These are phyloP conservation scores for Protomyctophum bolini DNA, from an alignment of 2,113 vertebrate genomes.

Conservation along the genomic window DNA sequence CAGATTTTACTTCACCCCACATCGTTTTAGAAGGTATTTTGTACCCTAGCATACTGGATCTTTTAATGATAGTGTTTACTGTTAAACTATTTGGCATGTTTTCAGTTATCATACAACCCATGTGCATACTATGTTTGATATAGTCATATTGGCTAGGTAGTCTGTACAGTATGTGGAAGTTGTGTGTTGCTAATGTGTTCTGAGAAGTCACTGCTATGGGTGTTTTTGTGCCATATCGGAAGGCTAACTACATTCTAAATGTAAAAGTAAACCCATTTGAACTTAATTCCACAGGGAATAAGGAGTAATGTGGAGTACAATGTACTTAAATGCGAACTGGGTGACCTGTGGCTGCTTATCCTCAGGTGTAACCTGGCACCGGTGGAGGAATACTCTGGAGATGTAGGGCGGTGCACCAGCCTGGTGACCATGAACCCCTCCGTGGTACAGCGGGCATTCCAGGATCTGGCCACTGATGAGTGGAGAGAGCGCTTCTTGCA, in stretches of 20 bases:
- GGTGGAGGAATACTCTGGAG: slow-evolving; percentile 86
- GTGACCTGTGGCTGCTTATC: slow-evolving; percentile 1
- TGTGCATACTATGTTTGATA: background rate
- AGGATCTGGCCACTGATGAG: slow-evolving; percentile 88
- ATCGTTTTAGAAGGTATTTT: background rate
- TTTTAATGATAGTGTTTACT: background rate
- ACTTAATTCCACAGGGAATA: too few relatives aligned
- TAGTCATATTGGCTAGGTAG: background rate
- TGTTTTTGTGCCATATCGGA: background rate
- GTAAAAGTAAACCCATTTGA: too few relatives aligned
- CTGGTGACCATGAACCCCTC: slow-evolving; percentile 98
- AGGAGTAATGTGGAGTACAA: too few relatives aligned
- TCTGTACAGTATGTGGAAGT: background rate
- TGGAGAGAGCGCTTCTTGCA: slow-evolving; percentile 89
- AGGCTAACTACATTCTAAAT: too few relatives aligned
- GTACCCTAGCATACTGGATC: too few relatives aligned
- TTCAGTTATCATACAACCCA: background rate
- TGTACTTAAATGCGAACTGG: background rate
- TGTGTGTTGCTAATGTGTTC: background rate
- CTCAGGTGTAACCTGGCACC: slow-evolving; percentile 94
- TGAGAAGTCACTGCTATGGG: background rate
- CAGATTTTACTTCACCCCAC: too few relatives aligned
- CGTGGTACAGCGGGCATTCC: slow-evolving; percentile 93
- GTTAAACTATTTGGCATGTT: background rate
- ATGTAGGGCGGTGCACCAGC: slow-evolving; percentile 88